Percentiles rank a stretch among this genome's conserved stretches.
Conservation (phyloP, 2,113 vertebrate genomes). For the Ceratotherium simum region DNA sequence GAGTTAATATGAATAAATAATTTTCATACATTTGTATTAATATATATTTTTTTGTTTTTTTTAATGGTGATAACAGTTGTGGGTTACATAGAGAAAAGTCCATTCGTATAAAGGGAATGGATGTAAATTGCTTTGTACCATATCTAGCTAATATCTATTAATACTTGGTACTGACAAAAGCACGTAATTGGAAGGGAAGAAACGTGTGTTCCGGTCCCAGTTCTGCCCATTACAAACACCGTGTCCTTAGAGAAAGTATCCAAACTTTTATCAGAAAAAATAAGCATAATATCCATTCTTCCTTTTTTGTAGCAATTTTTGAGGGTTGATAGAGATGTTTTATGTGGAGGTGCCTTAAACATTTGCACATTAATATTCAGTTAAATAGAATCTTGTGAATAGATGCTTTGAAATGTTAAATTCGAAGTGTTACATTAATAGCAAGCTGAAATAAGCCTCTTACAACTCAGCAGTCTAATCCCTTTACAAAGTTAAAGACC, state of each 20-base stretch:
- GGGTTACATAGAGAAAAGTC: background rate
- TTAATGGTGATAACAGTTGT: background rate
- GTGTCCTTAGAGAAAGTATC: background rate
- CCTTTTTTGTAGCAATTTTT: background rate
- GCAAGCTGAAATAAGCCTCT: slow-evolving; percentile 36
- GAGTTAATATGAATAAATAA: background rate
- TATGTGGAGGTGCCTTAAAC: background rate
- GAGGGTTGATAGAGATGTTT: background rate
- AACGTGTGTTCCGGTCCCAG: background rate
- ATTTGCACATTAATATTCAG: slow-evolving; percentile 40
- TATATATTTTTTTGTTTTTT: background rate
- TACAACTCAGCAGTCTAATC: background rate
- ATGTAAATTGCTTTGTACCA: background rate
- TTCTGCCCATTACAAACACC: background rate
- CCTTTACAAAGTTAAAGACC: background rate
- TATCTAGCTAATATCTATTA: background rate
- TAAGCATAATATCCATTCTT: background rate
- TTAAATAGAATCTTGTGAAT: slow-evolving; percentile 35
- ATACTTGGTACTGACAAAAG: background rate
- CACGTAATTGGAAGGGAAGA: background rate
- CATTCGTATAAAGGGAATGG: background rate
- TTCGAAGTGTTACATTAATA: slow-evolving; percentile 59
- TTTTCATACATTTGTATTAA: background rate
- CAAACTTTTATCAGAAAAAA: background rate
- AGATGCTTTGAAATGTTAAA: slow-evolving; percentile 60